Evolutionary conservation across 2,888 invertebrate genomes (phyloP), one percentile per base, ranked within the genome.

Genomic region (Calameuta pallipes): DNA sequence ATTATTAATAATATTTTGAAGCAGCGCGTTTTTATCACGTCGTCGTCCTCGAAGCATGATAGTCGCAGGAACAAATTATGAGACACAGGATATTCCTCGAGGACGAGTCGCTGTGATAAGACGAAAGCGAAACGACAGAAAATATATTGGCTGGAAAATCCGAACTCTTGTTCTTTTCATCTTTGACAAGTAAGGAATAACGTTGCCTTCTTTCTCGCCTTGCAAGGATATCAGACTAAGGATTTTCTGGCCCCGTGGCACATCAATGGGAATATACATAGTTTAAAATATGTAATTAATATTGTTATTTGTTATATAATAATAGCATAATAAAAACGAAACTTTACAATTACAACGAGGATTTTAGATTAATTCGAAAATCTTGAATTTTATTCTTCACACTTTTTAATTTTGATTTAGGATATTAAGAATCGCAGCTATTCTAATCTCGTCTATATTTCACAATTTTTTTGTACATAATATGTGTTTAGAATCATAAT

Each of bases 221-320:
- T 56, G 56, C 56, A 56, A 56, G 56, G 56, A 56, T 56, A 56
- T 23, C 56, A 56, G 56, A 56, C 23, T 56, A 56, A 56, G 56
- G 56, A 56, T 56, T 56, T 56, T 56, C 56, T 56, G 56, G 56
- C 56, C 56, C 56, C 56, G 56, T 56, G 23, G 56, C 56, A 56
- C 56, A 33, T 71, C 31, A 71, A 71, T 71, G 71, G 33, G 33
- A 71, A 77, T 79, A 80, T 74, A 77, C 77, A 82, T 81, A 81
- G 81, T 81, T 81, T 81, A 80, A 83, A 82, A 81, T 82, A 82
- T 82, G 82, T 83, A 81, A 83, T 83, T 82, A 82, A 83, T 81
- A 83, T 82, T 83, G 83, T 83, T 83, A 83, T 81, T 82, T 83
- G 82, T 83, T 83, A 83, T 83, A 83, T 34, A 33, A 71, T 81